phyloP scores from a whole-genome alignment of 2,888 invertebrate genomes.

The Xanthostigma xanthostigma region DNA sequence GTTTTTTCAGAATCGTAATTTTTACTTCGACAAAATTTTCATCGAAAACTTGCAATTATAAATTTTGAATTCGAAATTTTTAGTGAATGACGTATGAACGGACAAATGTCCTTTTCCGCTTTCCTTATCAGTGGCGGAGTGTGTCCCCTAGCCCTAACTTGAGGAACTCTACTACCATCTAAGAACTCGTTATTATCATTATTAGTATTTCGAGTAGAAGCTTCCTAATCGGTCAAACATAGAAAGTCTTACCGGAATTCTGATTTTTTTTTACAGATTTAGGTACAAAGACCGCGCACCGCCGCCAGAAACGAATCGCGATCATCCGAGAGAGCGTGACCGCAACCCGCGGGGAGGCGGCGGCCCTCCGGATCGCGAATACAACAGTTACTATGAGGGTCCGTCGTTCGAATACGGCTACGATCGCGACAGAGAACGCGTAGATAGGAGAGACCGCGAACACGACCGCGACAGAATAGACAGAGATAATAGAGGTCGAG shows the following conservation, averaged over 20 bases:
- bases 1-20: too few relatives aligned
- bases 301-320: slow-evolving; percentile 7
- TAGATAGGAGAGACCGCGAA: slow-evolving; percentile 22
- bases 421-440: slow-evolving; percentile 10
- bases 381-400: slow-evolving; percentile 13
- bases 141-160: not conserved
- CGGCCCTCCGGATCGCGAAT: slow-evolving; percentile 1
- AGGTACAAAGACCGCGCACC: slow-evolving; percentile 4
- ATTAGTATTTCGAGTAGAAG: too few relatives aligned
- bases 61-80: too few relatives aligned
- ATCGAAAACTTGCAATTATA: too few relatives aligned
- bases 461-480: slow-evolving; percentile 16
- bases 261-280: slow-evolving; percentile 1
- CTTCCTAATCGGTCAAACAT: too few relatives aligned
- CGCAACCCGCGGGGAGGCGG: not conserved
- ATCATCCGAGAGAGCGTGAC: slow-evolving; percentile 1
- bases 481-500: slow-evolving; percentile 12
- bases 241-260: too few relatives aligned
- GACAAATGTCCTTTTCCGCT: not conserved
- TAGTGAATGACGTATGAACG: too few relatives aligned
- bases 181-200: not conserved
- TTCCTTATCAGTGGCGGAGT: not conserved
- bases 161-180: too few relatives aligned
- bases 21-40: too few relatives aligned
- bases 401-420: slow-evolving; percentile 19